Percentiles rank a stretch among this genome's conserved stretches.
phyloP scores from a whole-genome alignment of 2,888 invertebrate species.

The Notodonta ziczac region DNA sequence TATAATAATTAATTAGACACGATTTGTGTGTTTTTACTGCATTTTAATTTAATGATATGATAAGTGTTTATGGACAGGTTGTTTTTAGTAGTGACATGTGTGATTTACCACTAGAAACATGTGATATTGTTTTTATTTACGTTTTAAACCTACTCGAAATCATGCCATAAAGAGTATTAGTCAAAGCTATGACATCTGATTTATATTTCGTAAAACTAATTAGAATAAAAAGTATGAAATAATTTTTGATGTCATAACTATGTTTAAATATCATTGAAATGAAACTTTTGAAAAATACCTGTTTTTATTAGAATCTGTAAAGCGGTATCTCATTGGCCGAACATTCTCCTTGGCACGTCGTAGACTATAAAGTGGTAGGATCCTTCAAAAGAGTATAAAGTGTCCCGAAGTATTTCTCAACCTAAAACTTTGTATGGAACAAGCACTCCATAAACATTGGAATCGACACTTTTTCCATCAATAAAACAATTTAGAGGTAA shows the following conservation, averaged over 20 bases:
- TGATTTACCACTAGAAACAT: too few relatives aligned
- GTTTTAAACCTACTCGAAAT: neutral
- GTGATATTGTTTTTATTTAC: too few relatives aligned
- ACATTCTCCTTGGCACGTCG: neutral
- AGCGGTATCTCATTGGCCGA: neutral
- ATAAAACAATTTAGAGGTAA: conserved; percentile 32
- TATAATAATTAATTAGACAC: conserved; percentile 32
- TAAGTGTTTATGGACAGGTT: neutral
- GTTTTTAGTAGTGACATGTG: too few relatives aligned
- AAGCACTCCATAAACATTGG: conserved; percentile 10
- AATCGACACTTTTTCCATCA: conserved; percentile 4
- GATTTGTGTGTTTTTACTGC: conserved; percentile 19
- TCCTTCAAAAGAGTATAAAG: conserved; percentile 18
- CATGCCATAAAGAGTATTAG: too few relatives aligned
- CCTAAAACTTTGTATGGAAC: conserved; percentile 26
- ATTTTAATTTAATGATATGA: conserved; percentile 20
- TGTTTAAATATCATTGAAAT: too few relatives aligned
- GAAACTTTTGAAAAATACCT: neutral
- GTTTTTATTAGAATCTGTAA: conserved; percentile 7
- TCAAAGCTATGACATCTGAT: too few relatives aligned
- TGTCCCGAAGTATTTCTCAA: neutral
- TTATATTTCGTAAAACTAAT: too few relatives aligned
- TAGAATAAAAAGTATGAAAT: too few relatives aligned
- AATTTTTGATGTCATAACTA: too few relatives aligned
- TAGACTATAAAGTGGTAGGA: too few relatives aligned